These are phyloP conservation scores for Idaea biselata DNA, from an alignment of 2,888 invertebrate genomes.

Conservation along the genomic window DNA sequence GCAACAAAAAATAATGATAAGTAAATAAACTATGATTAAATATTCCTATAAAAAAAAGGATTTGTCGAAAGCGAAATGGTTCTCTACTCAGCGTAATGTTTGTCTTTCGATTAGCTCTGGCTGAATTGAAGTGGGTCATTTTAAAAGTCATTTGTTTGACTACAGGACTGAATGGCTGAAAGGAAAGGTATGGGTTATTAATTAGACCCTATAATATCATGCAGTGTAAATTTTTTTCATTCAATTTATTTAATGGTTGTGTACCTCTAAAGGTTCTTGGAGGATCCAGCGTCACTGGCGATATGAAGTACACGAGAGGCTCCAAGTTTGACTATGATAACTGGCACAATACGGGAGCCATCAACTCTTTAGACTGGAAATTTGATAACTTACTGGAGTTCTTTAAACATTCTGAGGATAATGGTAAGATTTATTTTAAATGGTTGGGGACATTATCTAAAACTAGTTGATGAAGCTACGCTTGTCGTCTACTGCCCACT, in stretches of 20 bases:
- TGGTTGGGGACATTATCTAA: neutral
- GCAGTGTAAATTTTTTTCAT: too few relatives aligned
- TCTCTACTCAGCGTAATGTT: too few relatives aligned
- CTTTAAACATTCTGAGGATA: slow-evolving; percentile 71
- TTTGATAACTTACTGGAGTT: slow-evolving; percentile 66
- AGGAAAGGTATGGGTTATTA: too few relatives aligned
- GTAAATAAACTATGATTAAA: too few relatives aligned
- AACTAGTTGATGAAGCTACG: neutral
- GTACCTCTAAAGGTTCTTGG: slow-evolving; percentile 55
- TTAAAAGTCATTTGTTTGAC: too few relatives aligned
- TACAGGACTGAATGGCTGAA: too few relatives aligned
- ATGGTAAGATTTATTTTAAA: slow-evolving; percentile 48
- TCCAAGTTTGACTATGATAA: slow-evolving; percentile 68
- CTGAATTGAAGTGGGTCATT: too few relatives aligned
- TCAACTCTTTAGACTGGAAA: slow-evolving; percentile 69
- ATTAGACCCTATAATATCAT: too few relatives aligned
- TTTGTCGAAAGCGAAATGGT: too few relatives aligned
- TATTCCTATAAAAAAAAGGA: too few relatives aligned
- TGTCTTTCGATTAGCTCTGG: too few relatives aligned
- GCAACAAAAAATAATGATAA: too few relatives aligned
- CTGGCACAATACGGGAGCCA: slow-evolving; percentile 58
- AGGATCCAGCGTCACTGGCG: slow-evolving; percentile 69
- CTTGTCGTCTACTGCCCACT: neutral
- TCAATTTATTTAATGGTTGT: neutral
- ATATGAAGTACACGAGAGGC: slow-evolving; percentile 75